Percentiles rank a stretch among this genome's conserved stretches.
phyloP scores from a whole-genome alignment of 2,888 invertebrate species.

The Andrena trimmerana region DNA sequence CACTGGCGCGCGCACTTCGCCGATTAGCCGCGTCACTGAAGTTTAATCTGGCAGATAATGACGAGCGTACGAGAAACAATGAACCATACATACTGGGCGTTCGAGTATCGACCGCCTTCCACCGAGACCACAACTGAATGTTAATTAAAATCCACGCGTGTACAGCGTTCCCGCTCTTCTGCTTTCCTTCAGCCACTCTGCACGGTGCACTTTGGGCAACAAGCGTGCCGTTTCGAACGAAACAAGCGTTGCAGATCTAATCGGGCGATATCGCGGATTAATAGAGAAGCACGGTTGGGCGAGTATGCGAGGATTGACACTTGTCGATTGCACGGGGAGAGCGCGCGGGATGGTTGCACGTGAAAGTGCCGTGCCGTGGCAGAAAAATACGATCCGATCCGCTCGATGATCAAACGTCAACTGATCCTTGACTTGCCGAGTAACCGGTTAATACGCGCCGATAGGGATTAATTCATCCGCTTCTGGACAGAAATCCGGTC shows the following conservation, averaged over 20 bases:
- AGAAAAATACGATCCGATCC: conserved; percentile 53
- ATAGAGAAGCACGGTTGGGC: neutral
- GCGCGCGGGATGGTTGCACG: conserved; percentile 4
- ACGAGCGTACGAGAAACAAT: neutral
- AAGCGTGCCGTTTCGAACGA: too few species aligned
- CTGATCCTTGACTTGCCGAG: conserved; percentile 70
- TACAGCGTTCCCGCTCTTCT: neutral
- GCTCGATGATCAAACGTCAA: conserved; percentile 76
- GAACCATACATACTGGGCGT: neutral
- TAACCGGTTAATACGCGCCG: conserved; percentile 65
- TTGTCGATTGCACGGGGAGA: neutral
- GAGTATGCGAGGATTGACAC: neutral
- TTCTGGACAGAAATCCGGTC: conserved; percentile 59
- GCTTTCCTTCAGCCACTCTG: neutral
- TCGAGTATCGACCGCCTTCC: neutral
- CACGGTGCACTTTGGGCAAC: neutral
- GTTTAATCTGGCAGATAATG: conserved; percentile 5
- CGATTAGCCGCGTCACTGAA: conserved; percentile 5
- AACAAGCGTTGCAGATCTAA: too few species aligned
- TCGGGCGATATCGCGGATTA: too few species aligned
- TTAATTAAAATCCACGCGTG: neutral
- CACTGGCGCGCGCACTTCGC: neutral
- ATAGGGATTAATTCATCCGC: conserved; percentile 64
- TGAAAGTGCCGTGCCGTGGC: conserved; percentile 38
- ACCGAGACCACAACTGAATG: neutral